Evolutionary conservation across 2,888 invertebrate genomes (phyloP).

Genomic region (Helicoverpa assulta): DNA sequence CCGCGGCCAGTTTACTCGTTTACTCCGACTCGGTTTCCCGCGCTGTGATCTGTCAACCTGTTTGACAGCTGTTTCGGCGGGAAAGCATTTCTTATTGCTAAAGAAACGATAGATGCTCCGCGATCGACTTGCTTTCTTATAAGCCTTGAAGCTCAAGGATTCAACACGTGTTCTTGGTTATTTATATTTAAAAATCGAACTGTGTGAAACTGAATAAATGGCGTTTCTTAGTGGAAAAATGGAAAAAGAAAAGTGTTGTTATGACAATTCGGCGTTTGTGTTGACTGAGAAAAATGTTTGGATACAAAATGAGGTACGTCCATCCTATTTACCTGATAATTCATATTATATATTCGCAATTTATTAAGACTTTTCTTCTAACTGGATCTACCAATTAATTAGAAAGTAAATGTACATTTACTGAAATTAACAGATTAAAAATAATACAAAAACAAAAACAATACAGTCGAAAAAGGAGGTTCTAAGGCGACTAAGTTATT

Average conservation of each 20-base stretch:
- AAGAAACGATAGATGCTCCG: conserved; percentile 29
- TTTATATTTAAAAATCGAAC: conserved; percentile 34
- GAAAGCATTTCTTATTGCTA: conserved; percentile 62
- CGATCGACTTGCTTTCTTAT: conserved; percentile 62
- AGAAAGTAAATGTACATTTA: too few relatives aligned
- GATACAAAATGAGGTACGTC: conserved; percentile 69
- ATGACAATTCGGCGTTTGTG: conserved; percentile 83
- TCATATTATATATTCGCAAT: too few relatives aligned
- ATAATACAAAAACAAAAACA: background rate
- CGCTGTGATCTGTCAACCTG: conserved; percentile 69
- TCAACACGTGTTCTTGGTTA: conserved; percentile 56
- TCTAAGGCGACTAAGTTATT: conserved; percentile 18
- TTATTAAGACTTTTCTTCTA: too few relatives aligned
- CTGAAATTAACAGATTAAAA: background rate
- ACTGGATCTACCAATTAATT: too few relatives aligned
- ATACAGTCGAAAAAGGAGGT: conserved; percentile 21
- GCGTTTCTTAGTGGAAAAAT: conserved; percentile 63
- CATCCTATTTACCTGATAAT: too few relatives aligned
- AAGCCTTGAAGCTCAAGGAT: conserved; percentile 64
- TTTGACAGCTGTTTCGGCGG: conserved; percentile 72
- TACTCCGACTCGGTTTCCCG: conserved; percentile 70
- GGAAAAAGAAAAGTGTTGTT: conserved; percentile 73
- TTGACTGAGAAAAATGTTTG: conserved; percentile 80
- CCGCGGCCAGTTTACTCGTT: conserved; percentile 67
- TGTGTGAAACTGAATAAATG: conserved; percentile 57